Conservation (phyloP, 2,797 vertebrate genomes). For the Rhinatrema bivittatum region DNA sequence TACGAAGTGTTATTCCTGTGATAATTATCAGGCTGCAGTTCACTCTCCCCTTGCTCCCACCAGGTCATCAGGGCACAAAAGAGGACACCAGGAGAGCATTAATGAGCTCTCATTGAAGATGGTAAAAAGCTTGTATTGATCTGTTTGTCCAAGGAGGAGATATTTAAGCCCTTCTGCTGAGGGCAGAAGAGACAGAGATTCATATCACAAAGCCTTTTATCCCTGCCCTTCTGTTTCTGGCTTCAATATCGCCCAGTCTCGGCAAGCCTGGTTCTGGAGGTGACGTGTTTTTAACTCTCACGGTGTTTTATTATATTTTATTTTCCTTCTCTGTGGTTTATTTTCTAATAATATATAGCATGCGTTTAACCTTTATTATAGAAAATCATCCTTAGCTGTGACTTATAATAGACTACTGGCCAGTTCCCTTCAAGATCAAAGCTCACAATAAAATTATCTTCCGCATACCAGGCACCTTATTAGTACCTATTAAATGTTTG, state of each 20-base stretch:
- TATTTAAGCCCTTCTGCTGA: slow-evolving; percentile 87
- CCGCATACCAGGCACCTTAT: not conserved
- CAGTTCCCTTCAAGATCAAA: slow-evolving; percentile 9
- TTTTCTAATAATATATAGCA: slow-evolving; percentile 7
- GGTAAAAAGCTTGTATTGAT: slow-evolving; percentile 90
- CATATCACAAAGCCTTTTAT: slow-evolving; percentile 91
- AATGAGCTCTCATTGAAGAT: slow-evolving; percentile 91
- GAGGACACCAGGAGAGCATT: slow-evolving; percentile 78
- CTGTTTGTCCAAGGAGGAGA: slow-evolving; percentile 93
- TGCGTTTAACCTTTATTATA: slow-evolving; percentile 40
- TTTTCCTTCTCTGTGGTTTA: too few species aligned
- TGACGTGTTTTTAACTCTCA: slow-evolving; percentile 65
- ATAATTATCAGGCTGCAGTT: slow-evolving; percentile 69
- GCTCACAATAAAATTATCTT: not conserved
- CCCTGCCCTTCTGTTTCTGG: slow-evolving; percentile 68
- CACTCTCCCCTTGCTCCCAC: slow-evolving; percentile 69
- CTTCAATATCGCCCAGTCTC: slow-evolving; percentile 76
- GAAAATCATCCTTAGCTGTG: slow-evolving; percentile 18
- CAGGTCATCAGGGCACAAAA: slow-evolving; percentile 75
- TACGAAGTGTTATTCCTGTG: slow-evolving; percentile 58
- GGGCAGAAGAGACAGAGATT: slow-evolving; percentile 78
- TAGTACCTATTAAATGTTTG: slow-evolving; percentile 3
- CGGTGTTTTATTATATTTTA: slow-evolving; percentile 39
- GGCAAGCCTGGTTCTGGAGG: slow-evolving; percentile 70
- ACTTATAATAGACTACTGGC: slow-evolving; percentile 23